Conservation (phyloP, 2,888 invertebrate genomes). For the Rhodophaea formosa region DNA sequence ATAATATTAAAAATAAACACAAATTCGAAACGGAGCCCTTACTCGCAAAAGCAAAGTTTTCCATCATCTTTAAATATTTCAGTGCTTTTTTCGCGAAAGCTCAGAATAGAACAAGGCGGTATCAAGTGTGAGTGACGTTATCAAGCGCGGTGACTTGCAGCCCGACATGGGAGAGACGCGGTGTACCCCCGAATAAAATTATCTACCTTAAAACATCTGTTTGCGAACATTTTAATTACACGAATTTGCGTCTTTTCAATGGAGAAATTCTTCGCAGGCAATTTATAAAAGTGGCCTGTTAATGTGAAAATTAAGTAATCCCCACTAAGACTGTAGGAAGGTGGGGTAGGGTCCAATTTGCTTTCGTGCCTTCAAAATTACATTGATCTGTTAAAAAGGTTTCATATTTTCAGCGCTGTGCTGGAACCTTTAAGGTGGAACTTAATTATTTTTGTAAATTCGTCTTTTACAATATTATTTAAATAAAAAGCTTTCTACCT, state of each 20-base stretch:
- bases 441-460: no score
- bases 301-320: constrained; percentile 21
- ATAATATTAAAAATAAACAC: background rate
- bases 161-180: constrained; percentile 35
- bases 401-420: background rate
- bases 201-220: constrained; percentile 55
- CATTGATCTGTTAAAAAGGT: background rate
- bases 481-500: no score
- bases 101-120: constrained; percentile 48
- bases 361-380: background rate
- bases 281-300: constrained; percentile 20
- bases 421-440: background rate
- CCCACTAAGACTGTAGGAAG: constrained; percentile 3
- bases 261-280: constrained; percentile 20
- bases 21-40: background rate
- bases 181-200: constrained; percentile 48
- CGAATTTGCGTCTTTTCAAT: constrained; percentile 40
- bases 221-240: constrained; percentile 62
- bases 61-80: constrained; percentile 36
- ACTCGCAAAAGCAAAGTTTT: background rate
- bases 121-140: constrained; percentile 69
- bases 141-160: constrained; percentile 52
- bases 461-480: no score
- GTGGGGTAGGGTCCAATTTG: background rate
- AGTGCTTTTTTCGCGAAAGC: constrained; percentile 49